Evolutionary conservation across 2,113 vertebrate genomes (phyloP).

Genomic region (Ciconia stormi): DNA sequence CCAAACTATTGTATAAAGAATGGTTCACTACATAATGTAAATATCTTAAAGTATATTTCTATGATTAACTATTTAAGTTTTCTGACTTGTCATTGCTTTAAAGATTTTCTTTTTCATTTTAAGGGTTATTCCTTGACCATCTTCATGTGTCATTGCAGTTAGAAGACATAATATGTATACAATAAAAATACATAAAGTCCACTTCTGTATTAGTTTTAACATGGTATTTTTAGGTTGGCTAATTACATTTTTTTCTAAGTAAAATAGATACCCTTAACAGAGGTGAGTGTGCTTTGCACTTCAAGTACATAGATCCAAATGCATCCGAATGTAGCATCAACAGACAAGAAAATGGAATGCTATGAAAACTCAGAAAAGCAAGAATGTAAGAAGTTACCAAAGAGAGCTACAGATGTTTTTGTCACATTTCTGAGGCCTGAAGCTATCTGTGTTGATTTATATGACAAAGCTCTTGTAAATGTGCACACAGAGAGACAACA

Average conservation of each 20-base stretch:
- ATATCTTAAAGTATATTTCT: neutral
- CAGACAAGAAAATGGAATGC: neutral
- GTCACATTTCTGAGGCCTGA: neutral
- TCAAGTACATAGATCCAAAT: neutral
- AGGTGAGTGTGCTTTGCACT: neutral
- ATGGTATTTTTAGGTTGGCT: neutral
- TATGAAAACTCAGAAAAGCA: neutral
- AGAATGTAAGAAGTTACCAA: neutral
- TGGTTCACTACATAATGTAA: neutral
- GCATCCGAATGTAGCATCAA: accelerated
- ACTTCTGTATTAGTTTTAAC: neutral
- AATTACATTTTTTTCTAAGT: neutral
- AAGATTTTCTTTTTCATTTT: neutral
- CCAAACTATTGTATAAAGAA: neutral
- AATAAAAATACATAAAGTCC: neutral
- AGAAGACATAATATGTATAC: neutral
- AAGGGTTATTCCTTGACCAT: neutral
- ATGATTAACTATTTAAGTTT: neutral
- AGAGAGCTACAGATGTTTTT: neutral
- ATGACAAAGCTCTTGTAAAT: neutral
- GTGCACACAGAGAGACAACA: neutral
- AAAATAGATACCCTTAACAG: neutral
- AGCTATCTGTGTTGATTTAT: neutral
- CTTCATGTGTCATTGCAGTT: neutral
- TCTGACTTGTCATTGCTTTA: neutral